Percentiles rank a stretch among this genome's conserved stretches.
Conservation (phyloP, 2,113 vertebrate genomes). For the Atherinomorus stipes region DNA sequence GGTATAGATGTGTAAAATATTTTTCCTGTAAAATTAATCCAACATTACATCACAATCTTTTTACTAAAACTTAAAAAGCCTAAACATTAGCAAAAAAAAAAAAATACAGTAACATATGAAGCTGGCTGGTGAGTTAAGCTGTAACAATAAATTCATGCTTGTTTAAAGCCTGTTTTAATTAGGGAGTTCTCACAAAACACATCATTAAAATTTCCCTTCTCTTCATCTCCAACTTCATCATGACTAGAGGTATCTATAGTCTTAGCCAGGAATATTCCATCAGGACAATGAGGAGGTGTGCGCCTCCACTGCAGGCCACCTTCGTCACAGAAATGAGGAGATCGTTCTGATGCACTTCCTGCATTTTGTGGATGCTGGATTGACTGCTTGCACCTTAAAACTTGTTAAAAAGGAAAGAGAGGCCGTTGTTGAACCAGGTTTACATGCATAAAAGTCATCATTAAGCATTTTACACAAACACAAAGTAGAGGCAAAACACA, state of each 20-base stretch:
- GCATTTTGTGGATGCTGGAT: slow-evolving; percentile 38
- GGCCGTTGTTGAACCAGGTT: neutral
- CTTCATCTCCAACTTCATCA: slow-evolving; percentile 67
- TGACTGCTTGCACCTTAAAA: slow-evolving; percentile 60
- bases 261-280: slow-evolving; percentile 56
- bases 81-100: neutral
- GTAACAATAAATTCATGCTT: neutral
- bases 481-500: neutral
- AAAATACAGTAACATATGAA: neutral
- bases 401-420: slow-evolving; percentile 38
- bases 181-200: neutral
- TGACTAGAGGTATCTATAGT: slow-evolving; percentile 58
- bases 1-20: too few species aligned
- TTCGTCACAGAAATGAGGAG: neutral
- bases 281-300: slow-evolving; percentile 14
- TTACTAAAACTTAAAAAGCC: neutral
- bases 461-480: neutral
- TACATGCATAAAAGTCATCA: neutral
- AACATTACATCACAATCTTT: neutral
- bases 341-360: slow-evolving; percentile 5
- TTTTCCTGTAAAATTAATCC: neutral
- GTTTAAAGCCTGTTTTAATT: neutral
- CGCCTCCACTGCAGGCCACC: slow-evolving; percentile 6
- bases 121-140: neutral
- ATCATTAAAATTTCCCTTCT: slow-evolving; percentile 21